A percentile compares a stretch with the other conserved stretches of the same genome.
Evolutionary conservation across 1,140 invertebrate species (phyloP).

Genomic region (Drosophila serrata): DNA sequence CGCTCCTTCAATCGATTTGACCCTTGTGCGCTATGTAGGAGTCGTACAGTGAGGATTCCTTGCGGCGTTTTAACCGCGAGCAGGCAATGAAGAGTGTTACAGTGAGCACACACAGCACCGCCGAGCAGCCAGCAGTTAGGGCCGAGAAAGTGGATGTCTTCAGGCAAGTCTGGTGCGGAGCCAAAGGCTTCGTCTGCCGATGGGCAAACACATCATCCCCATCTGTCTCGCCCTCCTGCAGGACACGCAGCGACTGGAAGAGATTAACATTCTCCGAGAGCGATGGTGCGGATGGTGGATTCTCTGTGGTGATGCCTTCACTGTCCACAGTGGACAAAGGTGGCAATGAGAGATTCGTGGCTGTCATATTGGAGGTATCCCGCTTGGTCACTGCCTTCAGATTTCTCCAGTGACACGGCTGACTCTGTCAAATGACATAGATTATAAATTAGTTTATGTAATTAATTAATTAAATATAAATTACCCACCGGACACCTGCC

Average conservation of each 20-base stretch:
- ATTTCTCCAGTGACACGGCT: slow-evolving; percentile 96
- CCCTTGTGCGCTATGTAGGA: slow-evolving; percentile 83
- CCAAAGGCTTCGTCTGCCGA: slow-evolving; percentile 73
- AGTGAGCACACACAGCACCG: slow-evolving; percentile 89
- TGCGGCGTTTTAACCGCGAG: slow-evolving; percentile 88
- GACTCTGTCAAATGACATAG: slow-evolving; percentile 88
- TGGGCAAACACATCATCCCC: slow-evolving; percentile 86
- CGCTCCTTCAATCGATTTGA: slow-evolving; percentile 77
- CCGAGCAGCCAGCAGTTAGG: slow-evolving; percentile 89
- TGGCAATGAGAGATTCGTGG: slow-evolving; percentile 57
- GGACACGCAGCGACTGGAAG: slow-evolving; percentile 94
- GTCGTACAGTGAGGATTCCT: slow-evolving; percentile 77
- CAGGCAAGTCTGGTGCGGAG: slow-evolving; percentile 89
- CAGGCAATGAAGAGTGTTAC: slow-evolving; percentile 90
- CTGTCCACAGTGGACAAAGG: slow-evolving; percentile 59
- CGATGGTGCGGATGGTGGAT: slow-evolving; percentile 64
- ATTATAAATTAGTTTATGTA: neutral
- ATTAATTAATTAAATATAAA: neutral
- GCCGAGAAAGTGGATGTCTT: slow-evolving; percentile 91
- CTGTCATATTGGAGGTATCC: slow-evolving; percentile 85
- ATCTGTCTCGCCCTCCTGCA: slow-evolving; percentile 93
- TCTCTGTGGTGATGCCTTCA: slow-evolving; percentile 56
- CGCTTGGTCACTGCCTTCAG: slow-evolving; percentile 91
- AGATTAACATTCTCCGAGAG: slow-evolving; percentile 94
- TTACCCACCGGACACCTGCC: slow-evolving; percentile 92